Evolutionary conservation across 2,797 vertebrate species (phyloP).

Genomic region (Tokudaia tokunoshimensis): DNA sequence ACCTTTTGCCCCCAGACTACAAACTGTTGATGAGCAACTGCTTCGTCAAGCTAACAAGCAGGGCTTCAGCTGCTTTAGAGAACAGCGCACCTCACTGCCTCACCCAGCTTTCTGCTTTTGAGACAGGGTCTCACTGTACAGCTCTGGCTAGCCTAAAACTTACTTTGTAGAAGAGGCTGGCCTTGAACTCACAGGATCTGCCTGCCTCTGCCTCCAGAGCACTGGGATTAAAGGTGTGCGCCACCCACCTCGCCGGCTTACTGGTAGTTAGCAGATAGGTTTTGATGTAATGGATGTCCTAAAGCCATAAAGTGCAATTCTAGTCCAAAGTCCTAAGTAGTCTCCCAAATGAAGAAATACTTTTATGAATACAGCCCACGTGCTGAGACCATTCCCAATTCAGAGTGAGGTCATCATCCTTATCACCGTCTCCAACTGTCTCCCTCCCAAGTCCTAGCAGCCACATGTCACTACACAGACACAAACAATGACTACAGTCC

Average conservation of each 20-base stretch:
- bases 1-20: slow-evolving; percentile 53
- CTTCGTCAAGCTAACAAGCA: slow-evolving; percentile 16
- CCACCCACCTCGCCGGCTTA: not conserved
- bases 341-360: slow-evolving; percentile 19
- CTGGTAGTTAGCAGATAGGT: not conserved
- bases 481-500: slow-evolving; percentile 52
- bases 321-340: slow-evolving; percentile 2
- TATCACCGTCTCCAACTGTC: not conserved
- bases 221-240: not conserved
- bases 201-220: not conserved
- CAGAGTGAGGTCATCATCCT: slow-evolving; percentile 35
- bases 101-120: not conserved
- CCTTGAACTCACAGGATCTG: not conserved
- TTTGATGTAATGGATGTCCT: slow-evolving; percentile 29
- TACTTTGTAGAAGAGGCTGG: not conserved
- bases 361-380: slow-evolving; percentile 20
- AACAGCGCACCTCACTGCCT: slow-evolving; percentile 46
- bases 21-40: slow-evolving; percentile 4
- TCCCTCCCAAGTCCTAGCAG: not conserved
- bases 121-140: not conserved
- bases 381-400: slow-evolving; percentile 8
- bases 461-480: not conserved
- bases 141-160: not conserved
- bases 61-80: slow-evolving; percentile 8
- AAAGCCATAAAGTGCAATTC: slow-evolving; percentile 57